phyloP scores from a whole-genome alignment of 2,888 invertebrate species.

The Ypsolopha scabrella region DNA sequence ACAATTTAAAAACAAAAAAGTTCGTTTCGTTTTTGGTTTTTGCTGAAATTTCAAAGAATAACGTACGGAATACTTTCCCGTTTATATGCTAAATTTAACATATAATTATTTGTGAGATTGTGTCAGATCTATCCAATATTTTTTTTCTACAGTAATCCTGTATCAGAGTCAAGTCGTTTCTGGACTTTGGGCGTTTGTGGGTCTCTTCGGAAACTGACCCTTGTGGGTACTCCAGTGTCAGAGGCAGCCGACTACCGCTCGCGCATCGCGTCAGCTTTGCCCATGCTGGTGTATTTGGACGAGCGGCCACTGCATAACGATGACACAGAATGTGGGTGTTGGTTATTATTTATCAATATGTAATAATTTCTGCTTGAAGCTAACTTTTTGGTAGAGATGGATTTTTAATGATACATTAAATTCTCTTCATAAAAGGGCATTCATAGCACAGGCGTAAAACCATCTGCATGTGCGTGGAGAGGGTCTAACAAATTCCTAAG shows the following conservation, averaged over 20 bases:
- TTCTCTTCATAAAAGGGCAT: no score
- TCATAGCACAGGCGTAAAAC: no score
- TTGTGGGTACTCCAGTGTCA: slow-evolving; percentile 38
- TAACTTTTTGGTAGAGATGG: no score
- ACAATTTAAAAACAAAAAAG: no score
- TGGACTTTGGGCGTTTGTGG: slow-evolving; percentile 57
- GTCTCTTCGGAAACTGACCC: slow-evolving; percentile 37
- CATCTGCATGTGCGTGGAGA: no score
- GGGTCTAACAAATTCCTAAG: no score
- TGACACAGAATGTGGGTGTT: slow-evolving; percentile 29
- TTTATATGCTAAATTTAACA: no score
- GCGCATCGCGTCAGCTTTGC: slow-evolving; percentile 36
- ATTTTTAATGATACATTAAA: no score
- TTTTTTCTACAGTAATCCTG: slow-evolving; percentile 36
- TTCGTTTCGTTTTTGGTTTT: not conserved
- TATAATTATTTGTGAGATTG: no score
- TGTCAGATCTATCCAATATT: not conserved
- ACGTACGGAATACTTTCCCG: not conserved
- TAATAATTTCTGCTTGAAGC: no score
- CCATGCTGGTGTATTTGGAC: slow-evolving; percentile 47
- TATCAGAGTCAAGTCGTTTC: slow-evolving; percentile 41
- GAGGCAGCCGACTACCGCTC: slow-evolving; percentile 33
- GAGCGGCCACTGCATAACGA: slow-evolving; percentile 38
- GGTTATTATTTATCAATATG: no score
- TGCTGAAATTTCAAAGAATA: not conserved